Conservation (phyloP, 2,797 vertebrate species). For the Sebastes cheni region DNA sequence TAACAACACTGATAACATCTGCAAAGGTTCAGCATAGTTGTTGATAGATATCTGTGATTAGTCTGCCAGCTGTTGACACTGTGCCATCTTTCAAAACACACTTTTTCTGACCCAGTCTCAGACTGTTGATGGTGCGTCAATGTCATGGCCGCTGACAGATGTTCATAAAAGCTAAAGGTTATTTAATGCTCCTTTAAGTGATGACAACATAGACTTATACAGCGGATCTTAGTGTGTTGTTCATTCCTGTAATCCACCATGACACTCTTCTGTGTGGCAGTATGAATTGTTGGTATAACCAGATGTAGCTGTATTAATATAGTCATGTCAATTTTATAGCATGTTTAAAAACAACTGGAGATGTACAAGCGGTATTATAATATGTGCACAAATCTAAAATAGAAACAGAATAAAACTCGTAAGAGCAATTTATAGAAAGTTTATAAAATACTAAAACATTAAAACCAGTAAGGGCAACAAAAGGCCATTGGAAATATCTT, state of each 20-base stretch:
- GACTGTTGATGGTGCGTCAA: neutral
- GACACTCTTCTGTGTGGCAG: neutral
- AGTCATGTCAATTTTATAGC: neutral
- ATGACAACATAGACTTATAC: neutral
- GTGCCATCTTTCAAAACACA: neutral
- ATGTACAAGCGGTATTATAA: no score
- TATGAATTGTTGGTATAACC: neutral
- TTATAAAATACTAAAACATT: no score
- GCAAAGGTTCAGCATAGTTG: neutral
- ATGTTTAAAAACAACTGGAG: no score
- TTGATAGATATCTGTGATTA: neutral
- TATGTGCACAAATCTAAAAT: no score
- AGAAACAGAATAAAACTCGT: no score
- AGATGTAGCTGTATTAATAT: neutral
- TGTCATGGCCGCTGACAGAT: neutral
- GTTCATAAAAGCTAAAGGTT: neutral
- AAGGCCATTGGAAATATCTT: no score
- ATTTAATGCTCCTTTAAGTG: neutral
- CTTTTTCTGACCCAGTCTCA: neutral
- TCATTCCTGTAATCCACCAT: neutral
- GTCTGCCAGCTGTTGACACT: neutral
- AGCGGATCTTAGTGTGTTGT: neutral
- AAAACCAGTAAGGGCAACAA: no score
- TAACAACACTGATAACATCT: neutral
- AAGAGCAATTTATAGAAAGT: no score